Evolutionary conservation across 2,113 vertebrate species (phyloP).

Genomic region (Megaceryle torquata): DNA sequence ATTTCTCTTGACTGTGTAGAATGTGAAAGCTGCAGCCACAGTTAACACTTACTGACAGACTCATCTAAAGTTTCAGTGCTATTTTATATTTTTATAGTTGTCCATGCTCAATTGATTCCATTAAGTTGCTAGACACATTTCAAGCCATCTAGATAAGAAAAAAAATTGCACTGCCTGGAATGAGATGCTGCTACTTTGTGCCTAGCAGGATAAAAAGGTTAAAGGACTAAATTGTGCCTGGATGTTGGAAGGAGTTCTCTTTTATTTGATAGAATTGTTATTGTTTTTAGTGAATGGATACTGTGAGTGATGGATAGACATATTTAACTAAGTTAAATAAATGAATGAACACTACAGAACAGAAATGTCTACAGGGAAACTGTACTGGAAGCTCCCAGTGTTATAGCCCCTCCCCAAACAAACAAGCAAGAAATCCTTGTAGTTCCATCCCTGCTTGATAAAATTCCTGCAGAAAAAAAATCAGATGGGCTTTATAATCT

Average conservation of each 20-base stretch:
- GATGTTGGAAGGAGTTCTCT: constrained; percentile 26
- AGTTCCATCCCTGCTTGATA: not conserved
- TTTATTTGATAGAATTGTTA: constrained; percentile 29
- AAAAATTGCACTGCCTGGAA: constrained; percentile 33
- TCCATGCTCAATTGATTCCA: constrained; percentile 56
- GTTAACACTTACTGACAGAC: constrained; percentile 64
- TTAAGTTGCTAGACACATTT: constrained; percentile 63
- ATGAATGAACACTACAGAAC: not conserved
- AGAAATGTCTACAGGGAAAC: not conserved
- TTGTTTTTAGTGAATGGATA: constrained; percentile 29
- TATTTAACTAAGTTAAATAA: constrained; percentile 25
- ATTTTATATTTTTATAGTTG: constrained; percentile 64
- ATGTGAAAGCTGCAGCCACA: constrained; percentile 58
- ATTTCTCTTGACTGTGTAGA: constrained; percentile 66
- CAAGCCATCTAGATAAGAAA: constrained; percentile 34
- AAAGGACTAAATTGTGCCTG: constrained; percentile 32
- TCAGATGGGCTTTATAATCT: not conserved
- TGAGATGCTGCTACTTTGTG: constrained; percentile 39
- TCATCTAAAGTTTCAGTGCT: constrained; percentile 60
- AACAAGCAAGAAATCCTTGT: not conserved
- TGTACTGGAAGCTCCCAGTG: not conserved
- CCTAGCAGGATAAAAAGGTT: constrained; percentile 32
- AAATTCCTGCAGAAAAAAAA: not conserved
- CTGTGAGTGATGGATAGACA: constrained; percentile 5
- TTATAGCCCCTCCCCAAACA: not conserved